Evolutionary conservation across 2,888 invertebrate genomes (phyloP), one percentile per base, ranked within the genome.

Genomic region (Helobdella robusta): DNA sequence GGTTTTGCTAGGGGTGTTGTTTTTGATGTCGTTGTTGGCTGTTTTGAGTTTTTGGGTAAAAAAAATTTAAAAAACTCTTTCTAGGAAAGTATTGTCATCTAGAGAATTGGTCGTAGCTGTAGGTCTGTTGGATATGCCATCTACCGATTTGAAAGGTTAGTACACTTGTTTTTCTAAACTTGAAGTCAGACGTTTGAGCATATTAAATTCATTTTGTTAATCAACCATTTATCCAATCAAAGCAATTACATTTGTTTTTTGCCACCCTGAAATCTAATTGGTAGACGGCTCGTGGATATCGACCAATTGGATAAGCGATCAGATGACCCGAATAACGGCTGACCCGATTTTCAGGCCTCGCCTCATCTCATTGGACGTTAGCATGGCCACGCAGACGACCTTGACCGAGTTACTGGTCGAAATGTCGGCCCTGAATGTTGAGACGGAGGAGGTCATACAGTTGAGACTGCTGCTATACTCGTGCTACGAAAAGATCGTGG

Each of bases 401-500:
- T 18, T 62, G 50, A 30, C 62, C 2, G 62, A 62, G 20, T 34
- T 62, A 15, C 62, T 62, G 32, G 62, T 62, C n/a, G 62, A 62
- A 30, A 46, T 46, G 62, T 30, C 50, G 50, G 62, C 62, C 8
- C 50, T 62, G 25, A 62, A 62, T 20, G 44, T 62, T n/a, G 62
- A 62, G 23, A 62, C 62, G 30, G 1, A 50, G 30, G 62, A 62
- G 32, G 48, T 48, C 23, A 5, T 36, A 20, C 50, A 30, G 3
- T 30, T 62, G 30, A 36, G 62, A 15, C 50, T 50, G 11, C 62
- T 62, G 5, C n/a, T 62, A 18, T 62, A 62, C 34, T 48, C 62
- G 4, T 62, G 62, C 50, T 62, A 62, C 18, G 62, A 62, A 50
- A 62, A 62, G 50, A 50, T 62, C 3, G 62, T 62, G 18, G 62